Percentiles rank a stretch among this genome's conserved stretches.
Conservation (phyloP, 2,113 vertebrate species). For the Polypterus senegalus region DNA sequence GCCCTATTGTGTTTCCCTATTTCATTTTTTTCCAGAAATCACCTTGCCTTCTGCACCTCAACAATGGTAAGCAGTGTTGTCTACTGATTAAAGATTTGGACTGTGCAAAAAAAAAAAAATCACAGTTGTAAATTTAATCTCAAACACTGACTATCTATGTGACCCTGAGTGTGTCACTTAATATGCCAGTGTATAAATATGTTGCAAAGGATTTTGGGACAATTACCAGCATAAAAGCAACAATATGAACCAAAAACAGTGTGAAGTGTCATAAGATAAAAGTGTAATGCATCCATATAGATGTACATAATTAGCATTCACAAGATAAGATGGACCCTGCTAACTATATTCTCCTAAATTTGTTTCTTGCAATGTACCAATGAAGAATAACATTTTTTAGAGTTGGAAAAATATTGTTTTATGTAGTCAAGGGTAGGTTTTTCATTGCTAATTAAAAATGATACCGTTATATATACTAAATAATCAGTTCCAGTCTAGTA, state of each 20-base stretch:
- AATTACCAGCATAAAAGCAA: constrained; percentile 7
- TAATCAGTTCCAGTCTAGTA: too few species aligned
- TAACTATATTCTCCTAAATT: constrained; percentile 28
- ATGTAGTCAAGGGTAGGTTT: constrained; percentile 11
- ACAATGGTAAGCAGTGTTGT: too few species aligned
- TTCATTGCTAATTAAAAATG: constrained; percentile 5
- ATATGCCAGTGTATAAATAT: constrained; percentile 5
- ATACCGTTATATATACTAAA: too few species aligned
- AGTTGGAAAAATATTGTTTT: background rate
- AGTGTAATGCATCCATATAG: background rate
- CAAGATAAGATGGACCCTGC: too few species aligned
- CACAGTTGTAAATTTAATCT: too few species aligned
- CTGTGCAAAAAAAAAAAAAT: too few species aligned
- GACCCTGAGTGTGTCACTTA: constrained; percentile 9
- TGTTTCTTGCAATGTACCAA: constrained; percentile 30
- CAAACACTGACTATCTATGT: too few species aligned
- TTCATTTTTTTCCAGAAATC: too few species aligned
- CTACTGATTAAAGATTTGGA: too few species aligned
- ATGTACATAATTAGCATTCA: constrained; percentile 10
- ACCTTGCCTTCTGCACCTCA: too few species aligned
- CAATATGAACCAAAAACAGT: constrained; percentile 6
- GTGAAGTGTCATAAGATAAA: constrained; percentile 5
- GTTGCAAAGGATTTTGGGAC: constrained; percentile 11
- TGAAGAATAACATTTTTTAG: background rate
- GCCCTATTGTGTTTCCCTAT: too few species aligned